Evolutionary conservation across 2,113 vertebrate genomes (phyloP).

Genomic region (Tamias sibiricus): DNA sequence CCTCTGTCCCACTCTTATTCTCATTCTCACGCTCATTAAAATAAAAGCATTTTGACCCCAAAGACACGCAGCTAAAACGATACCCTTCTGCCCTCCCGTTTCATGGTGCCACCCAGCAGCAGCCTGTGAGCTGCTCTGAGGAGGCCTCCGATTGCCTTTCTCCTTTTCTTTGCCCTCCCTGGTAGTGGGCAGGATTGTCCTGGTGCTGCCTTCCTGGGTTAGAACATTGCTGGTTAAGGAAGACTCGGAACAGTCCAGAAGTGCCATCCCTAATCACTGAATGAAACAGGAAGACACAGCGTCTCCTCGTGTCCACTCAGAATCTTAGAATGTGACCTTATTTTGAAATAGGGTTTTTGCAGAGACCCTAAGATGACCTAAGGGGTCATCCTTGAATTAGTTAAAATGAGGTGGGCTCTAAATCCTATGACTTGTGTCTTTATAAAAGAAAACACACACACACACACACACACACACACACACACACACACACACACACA

Average conservation of each 20-base stretch:
- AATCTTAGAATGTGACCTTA: background rate
- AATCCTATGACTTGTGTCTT: background rate
- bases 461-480: background rate
- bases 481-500: background rate
- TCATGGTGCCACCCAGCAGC: background rate
- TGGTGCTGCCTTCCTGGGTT: background rate
- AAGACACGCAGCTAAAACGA: background rate
- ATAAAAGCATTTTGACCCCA: conserved; percentile 7
- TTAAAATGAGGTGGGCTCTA: background rate
- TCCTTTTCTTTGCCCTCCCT: background rate
- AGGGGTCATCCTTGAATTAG: background rate
- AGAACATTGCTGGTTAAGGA: background rate
- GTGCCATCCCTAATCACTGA: background rate
- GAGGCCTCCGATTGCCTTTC: background rate
- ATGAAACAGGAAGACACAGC: background rate
- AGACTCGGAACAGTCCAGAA: background rate
- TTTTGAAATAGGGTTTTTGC: conserved; percentile 4
- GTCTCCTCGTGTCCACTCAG: background rate
- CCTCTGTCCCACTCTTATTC: background rate
- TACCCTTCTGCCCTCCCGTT: background rate
- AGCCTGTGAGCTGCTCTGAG: background rate
- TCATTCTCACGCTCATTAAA: background rate
- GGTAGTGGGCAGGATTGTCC: background rate
- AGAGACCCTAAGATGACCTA: background rate
- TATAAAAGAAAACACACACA: conserved; percentile 15